Base-by-base conservation (phyloP, 2,113 vertebrate species). In the Panthera leo region DNA sequence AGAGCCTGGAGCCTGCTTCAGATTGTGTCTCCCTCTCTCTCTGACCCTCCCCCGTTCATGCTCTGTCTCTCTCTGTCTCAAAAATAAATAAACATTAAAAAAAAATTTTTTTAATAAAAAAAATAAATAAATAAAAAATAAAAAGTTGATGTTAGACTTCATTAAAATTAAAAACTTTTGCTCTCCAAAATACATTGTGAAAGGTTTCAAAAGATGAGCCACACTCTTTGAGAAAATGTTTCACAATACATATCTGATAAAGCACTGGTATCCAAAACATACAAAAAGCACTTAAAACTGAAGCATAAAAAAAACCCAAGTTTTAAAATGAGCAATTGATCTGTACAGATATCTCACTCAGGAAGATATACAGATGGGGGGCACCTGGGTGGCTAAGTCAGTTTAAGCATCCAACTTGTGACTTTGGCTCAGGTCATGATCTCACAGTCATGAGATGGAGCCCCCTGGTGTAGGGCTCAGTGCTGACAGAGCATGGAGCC, bases 91-190 rank as follows among this genome's bases (percentile, higher is more conserved):
- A 39, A 39, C 39, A 39, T 39, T 39, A 39, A 39, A 39, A 39
- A 39, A 39, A 39, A 39, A 4, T 39, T 39, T 39, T 39, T 39
- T 39, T 39, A 39, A 39, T 39, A 39, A 39, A 39, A 39, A 4
- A 39, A 39, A 39, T 1, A 39, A 39, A 39, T 39, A 39, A 39
- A 39, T 39, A 39, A 39, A 39, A 39, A 39, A 39, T 70, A 89
- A 76, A 89, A 68, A 61, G 0, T 63, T 71, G 18, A 87, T 39
- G 6, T 75, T 65, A 75, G 7, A 88, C 19, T 65, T 65, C 79
- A 55, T 93, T 85, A 93, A 89, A 95, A 85, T 89, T 75, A 51
- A 93, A 86, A 86, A 68, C 6, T 29, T 61, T 36, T 53, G 31
- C 3, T 85, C 5, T 85, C 65, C 27, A 86, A 80, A 90, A 61